Conservation (phyloP, 2,113 vertebrate genomes). For the Fukomys damarensis region DNA sequence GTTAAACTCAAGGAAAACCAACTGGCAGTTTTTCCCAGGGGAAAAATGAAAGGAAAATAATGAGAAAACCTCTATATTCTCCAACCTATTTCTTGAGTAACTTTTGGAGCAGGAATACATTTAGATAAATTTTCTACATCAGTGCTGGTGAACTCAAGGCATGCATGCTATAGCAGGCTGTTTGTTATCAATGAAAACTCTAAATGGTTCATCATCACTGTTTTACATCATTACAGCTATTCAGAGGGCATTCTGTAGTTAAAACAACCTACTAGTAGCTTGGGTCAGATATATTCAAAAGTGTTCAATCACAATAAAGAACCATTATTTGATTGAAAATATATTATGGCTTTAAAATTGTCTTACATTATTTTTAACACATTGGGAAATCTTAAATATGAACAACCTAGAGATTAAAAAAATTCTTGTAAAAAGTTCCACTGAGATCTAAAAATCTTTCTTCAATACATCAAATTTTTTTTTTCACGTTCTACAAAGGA, state of each 20-base stretch:
- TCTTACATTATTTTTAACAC: not conserved
- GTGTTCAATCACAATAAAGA: not conserved
- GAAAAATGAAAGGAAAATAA: not conserved
- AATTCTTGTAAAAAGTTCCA: not conserved
- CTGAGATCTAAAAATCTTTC: not conserved
- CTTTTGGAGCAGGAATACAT: not conserved
- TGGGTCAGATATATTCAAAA: constrained; percentile 27
- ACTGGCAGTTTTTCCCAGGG: not conserved
- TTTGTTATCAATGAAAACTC: not conserved
- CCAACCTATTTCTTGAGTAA: not conserved
- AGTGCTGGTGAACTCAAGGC: not conserved
- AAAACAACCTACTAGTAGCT: not conserved
- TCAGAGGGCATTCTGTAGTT: not conserved
- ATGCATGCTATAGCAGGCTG: not conserved
- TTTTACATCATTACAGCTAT: not conserved
- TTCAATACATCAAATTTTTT: not conserved
- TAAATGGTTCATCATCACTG: not conserved
- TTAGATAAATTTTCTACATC: not conserved
- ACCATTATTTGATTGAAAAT: constrained; percentile 28
- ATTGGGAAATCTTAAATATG: constrained; percentile 34
- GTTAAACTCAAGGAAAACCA: not conserved
- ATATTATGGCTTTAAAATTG: not conserved
- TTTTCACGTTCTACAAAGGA: not conserved
- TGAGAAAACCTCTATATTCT: not conserved
- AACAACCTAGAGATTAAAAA: not conserved